Evolutionary conservation across 2,888 invertebrate species (phyloP).

Genomic region (Cataglyphis cursor): DNA sequence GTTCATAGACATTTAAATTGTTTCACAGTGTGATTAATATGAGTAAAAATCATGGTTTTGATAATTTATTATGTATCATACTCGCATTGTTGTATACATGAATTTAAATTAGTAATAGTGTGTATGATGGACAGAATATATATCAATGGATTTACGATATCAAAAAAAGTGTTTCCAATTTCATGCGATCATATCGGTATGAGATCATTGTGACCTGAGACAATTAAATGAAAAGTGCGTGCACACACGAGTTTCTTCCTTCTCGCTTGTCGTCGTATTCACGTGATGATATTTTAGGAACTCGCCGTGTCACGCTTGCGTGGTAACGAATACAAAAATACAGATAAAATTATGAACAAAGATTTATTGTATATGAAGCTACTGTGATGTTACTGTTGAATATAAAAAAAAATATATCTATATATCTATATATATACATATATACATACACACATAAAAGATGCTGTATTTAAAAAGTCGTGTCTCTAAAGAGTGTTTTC

Average conservation of each 20-base stretch:
- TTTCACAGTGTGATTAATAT: neutral
- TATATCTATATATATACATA: constrained; percentile 50
- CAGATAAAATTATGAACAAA: constrained; percentile 79
- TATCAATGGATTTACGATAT: constrained; percentile 41
- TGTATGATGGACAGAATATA: constrained; percentile 12
- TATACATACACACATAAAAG: constrained; percentile 72
- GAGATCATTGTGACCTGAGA: constrained; percentile 49
- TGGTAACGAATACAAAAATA: constrained; percentile 76
- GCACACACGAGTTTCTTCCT: constrained; percentile 53
- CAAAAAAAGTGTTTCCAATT: constrained; percentile 36
- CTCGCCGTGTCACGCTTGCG: constrained; percentile 80
- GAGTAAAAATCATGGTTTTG: neutral
- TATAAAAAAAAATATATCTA: constrained; percentile 79
- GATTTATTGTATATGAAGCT: constrained; percentile 86
- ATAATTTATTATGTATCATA: constrained; percentile 37
- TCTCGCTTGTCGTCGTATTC: constrained; percentile 40
- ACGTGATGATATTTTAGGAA: constrained; percentile 61
- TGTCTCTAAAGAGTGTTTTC: constrained; percentile 51
- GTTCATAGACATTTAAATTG: neutral
- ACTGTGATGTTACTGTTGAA: constrained; percentile 87
- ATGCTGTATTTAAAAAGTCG: constrained; percentile 78
- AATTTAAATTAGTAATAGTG: constrained; percentile 24
- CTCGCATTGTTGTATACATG: constrained; percentile 16
- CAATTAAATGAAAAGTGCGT: constrained; percentile 45
- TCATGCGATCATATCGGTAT: constrained; percentile 45